Conservation (phyloP, 2,797 vertebrate genomes). For the Cryptoprocta ferox region DNA sequence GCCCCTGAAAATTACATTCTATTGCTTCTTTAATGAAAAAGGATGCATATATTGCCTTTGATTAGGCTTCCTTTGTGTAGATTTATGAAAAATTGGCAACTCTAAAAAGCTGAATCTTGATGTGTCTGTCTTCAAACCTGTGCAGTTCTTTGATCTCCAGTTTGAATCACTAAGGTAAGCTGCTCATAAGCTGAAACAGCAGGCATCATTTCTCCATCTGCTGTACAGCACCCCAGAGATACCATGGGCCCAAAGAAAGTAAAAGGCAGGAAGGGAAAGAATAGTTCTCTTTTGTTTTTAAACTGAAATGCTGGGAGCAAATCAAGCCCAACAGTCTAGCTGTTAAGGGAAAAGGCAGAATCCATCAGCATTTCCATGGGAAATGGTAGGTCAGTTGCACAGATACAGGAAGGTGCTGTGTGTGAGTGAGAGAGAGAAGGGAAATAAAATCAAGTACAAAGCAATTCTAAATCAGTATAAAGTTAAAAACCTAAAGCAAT, state of each 20-base stretch:
- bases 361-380: background rate
- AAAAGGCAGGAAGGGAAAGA: conserved; percentile 25
- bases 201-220: conserved; percentile 52
- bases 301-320: conserved; percentile 41
- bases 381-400: background rate
- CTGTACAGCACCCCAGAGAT: conserved; percentile 18
- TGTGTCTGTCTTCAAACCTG: background rate
- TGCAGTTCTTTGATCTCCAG: conserved; percentile 24
- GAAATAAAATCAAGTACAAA: conserved; percentile 44
- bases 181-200: conserved; percentile 27
- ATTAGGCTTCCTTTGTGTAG: background rate
- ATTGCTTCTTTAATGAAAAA: conserved; percentile 47
- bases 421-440: background rate
- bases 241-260: background rate
- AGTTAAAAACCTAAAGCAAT: conserved; percentile 47
- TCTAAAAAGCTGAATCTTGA: conserved; percentile 11
- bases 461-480: conserved; percentile 1
- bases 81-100: conserved; percentile 41
- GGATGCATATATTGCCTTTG: background rate
- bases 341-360: background rate
- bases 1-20: conserved; percentile 7
- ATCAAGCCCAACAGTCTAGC: conserved; percentile 39
- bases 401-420: background rate
- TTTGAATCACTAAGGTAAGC: conserved; percentile 47
- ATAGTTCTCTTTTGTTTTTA: conserved; percentile 24